Evolutionary conservation across 2,888 invertebrate genomes (phyloP).

Genomic region (Acanthococcus lagerstroemiae): DNA sequence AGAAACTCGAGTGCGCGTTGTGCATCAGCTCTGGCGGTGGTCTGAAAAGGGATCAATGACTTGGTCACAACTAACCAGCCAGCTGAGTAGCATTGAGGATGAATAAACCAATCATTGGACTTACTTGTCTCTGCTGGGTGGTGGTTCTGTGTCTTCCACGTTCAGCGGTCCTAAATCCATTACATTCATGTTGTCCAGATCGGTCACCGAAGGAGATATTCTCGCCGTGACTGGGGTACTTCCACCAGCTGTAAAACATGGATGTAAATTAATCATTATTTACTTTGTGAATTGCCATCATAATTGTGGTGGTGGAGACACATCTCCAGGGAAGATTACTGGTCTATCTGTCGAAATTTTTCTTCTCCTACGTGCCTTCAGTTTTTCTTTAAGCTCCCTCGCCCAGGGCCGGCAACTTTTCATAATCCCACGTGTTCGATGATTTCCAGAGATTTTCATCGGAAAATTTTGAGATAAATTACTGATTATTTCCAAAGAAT

Average conservation of each 20-base stretch:
- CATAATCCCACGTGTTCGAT: too few species aligned
- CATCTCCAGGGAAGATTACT: too few species aligned
- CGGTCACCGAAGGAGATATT: slow-evolving; percentile 22
- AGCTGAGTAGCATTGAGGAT: not conserved
- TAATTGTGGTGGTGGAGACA: too few species aligned
- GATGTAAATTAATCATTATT: not conserved
- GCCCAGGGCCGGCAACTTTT: too few species aligned
- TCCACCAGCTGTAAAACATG: slow-evolving; percentile 4
- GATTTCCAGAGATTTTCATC: too few species aligned
- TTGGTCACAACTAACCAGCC: not conserved
- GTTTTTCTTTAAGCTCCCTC: too few species aligned
- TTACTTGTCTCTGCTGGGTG: slow-evolving; percentile 14
- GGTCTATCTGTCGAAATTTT: too few species aligned
- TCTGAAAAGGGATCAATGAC: slow-evolving; percentile 36
- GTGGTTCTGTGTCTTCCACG: slow-evolving; percentile 18
- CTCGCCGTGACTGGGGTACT: not conserved
- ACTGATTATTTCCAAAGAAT: too few species aligned
- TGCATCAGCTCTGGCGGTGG: slow-evolving; percentile 50
- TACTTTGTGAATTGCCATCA: too few species aligned
- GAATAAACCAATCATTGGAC: not conserved
- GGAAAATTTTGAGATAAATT: too few species aligned
- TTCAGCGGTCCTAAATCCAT: slow-evolving; percentile 16
- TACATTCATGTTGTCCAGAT: slow-evolving; percentile 19
- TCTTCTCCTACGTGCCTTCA: too few species aligned
- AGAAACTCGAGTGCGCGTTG: slow-evolving; percentile 74